Base-by-base conservation (phyloP, 2,113 vertebrate species). In the Mohoua ochrocephala region DNA sequence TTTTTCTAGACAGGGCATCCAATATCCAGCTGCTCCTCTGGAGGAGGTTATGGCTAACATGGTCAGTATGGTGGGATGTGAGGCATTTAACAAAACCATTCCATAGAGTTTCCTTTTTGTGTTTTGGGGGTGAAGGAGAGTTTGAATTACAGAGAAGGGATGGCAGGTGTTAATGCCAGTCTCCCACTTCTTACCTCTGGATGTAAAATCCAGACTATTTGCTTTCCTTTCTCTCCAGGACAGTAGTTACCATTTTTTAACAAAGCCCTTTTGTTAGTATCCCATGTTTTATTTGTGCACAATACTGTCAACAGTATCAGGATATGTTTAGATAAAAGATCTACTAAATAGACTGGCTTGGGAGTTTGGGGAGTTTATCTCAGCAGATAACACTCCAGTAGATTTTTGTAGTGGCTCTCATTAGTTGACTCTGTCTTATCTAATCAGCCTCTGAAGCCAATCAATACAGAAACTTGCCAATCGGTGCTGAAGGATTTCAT, bases 381-480 rank as follows among this genome's bases (percentile, higher is more conserved):
- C 80, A 31, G 50, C n/a, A 92, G 86, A 92, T 96, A 94, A 89
- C 83, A 68, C 56, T 87, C 44, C 83, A 92, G 80, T 35, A 91
- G 60, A 84, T 91, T 89, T 96, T 96, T 89, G 80, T 94, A 91
- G 86, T 91, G 88, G 71, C 59, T 96, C n/a, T 91, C 83, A 79
- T 86, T 93, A 95, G 79, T 88, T 96, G 91, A 84, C 88, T 93
- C 57, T 50, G 37, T 82, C 76, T 97, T 96, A 97, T 96, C 93
- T 95, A 90, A 93, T 96, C 88, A 84, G 68, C 57, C 49, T 89
- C 80, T 78, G 88, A 94, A 71, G 92, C 95, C 85, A 97, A 78
- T 96, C 96, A 94, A 91, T 92, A 96, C 83, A 96, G 65, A 96
- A 93, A 47, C 83, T 79, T 96, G 92, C 88, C 91, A 96, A 69